phyloP scores from a whole-genome alignment of 2,113 vertebrate species.

The Hippocampus guttulatus region DNA sequence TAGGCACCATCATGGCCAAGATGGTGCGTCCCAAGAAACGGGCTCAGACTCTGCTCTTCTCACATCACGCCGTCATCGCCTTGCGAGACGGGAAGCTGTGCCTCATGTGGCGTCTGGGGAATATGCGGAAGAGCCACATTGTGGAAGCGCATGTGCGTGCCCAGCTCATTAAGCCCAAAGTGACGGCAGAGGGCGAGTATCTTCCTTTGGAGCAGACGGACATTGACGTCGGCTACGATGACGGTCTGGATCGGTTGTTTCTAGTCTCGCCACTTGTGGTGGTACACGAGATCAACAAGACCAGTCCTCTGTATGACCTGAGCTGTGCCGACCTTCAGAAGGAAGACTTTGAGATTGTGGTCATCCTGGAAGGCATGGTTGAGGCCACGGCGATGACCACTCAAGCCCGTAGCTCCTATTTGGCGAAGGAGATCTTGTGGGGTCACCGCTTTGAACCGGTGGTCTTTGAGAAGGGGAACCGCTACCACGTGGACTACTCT shows the following conservation, averaged over 20 bases:
- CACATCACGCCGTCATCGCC: slow-evolving; percentile 84
- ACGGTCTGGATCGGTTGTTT: slow-evolving; percentile 69
- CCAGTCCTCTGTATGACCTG: slow-evolving; percentile 69
- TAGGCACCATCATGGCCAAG: slow-evolving; percentile 95
- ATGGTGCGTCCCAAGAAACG: slow-evolving; percentile 93
- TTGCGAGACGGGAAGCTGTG: slow-evolving; percentile 88
- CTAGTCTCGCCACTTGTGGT: slow-evolving; percentile 68
- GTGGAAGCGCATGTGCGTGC: slow-evolving; percentile 93
- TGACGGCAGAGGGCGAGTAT: slow-evolving; percentile 92
- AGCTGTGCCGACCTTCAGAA: slow-evolving; percentile 81
- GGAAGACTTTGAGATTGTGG: slow-evolving; percentile 91
- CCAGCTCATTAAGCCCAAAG: slow-evolving; percentile 87
- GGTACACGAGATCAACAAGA: slow-evolving; percentile 70
- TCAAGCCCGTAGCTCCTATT: slow-evolving; percentile 91
- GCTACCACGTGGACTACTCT: slow-evolving; percentile 92
- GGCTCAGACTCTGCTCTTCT: slow-evolving; percentile 90
- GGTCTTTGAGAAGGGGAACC: slow-evolving; percentile 88
- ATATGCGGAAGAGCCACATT: slow-evolving; percentile 93
- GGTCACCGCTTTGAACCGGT: slow-evolving; percentile 92
- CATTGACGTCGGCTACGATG: slow-evolving; percentile 69
- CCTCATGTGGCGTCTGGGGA: slow-evolving; percentile 93
- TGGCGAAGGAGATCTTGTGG: slow-evolving; percentile 92
- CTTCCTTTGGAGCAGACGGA: slow-evolving; percentile 73
- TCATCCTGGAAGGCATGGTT: slow-evolving; percentile 94
- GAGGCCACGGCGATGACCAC: slow-evolving; percentile 96